These are phyloP conservation scores for Pagrus major DNA, from an alignment of 2,113 vertebrate genomes.

Conservation along the genomic window DNA sequence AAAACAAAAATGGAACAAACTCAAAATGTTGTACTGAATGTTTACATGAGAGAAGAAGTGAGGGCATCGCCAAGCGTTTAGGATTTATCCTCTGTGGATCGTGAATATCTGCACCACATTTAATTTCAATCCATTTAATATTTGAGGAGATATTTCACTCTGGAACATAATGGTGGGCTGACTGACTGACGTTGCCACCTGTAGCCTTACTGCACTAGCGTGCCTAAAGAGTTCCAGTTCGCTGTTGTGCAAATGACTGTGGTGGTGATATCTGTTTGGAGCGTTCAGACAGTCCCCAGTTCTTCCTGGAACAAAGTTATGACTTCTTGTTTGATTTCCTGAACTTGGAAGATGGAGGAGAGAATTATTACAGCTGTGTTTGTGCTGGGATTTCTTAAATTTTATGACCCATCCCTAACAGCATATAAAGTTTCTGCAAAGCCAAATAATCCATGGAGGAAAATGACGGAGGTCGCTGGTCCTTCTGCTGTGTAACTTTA, in stretches of 20 bases:
- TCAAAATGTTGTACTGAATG: neutral
- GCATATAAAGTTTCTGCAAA: constrained; percentile 26
- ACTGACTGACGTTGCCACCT: neutral
- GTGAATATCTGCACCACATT: neutral
- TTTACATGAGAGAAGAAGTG: neutral
- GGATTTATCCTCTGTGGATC: neutral
- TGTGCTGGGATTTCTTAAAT: constrained; percentile 29
- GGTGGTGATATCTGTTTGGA: neutral
- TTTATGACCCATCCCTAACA: constrained; percentile 36
- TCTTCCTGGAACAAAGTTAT: constrained; percentile 10
- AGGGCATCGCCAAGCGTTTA: neutral
- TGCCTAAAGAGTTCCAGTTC: neutral
- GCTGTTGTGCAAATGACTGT: neutral
- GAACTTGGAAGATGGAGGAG: constrained; percentile 10
- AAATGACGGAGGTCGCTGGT: constrained; percentile 5
- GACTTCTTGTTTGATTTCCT: constrained; percentile 10
- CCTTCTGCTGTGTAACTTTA: constrained; percentile 7
- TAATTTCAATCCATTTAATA: neutral
- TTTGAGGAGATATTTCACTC: too few relatives aligned
- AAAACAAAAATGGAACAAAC: neutral
- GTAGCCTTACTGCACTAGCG: rapidly evolving
- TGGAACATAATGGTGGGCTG: too few relatives aligned
- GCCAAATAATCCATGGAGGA: constrained; percentile 30
- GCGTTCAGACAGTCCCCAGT: neutral
- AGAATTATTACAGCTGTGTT: constrained; percentile 35